These are phyloP conservation scores for Oplegnathus fasciatus DNA, from an alignment of 2,113 vertebrate species.

Conservation along the genomic window DNA sequence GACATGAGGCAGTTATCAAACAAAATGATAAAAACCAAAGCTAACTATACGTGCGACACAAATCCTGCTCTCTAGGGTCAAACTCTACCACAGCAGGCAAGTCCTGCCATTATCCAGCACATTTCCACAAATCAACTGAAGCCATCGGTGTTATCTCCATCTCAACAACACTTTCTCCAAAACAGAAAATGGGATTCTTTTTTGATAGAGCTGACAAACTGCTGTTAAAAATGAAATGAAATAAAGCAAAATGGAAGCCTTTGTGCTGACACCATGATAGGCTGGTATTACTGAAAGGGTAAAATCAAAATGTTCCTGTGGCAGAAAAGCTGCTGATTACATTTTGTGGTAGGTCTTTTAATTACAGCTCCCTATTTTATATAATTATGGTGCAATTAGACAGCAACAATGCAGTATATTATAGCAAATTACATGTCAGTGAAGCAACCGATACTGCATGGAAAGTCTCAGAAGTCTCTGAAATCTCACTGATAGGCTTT, in stretches of 20 bases:
- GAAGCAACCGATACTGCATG: background rate
- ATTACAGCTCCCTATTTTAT: conserved; percentile 42
- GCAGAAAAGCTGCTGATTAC: conserved; percentile 43
- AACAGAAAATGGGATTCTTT: background rate
- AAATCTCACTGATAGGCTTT: background rate
- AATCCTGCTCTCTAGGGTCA: background rate
- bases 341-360: conserved; percentile 42
- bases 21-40: no score
- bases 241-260: conserved; percentile 9
- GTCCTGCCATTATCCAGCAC: background rate
- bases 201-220: background rate
- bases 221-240: conserved; percentile 23
- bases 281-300: conserved; percentile 27
- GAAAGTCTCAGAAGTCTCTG: background rate
- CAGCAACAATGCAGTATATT: conserved; percentile 41
- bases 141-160: background rate
- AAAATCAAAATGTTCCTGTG: conserved; percentile 31
- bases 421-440: conserved; percentile 38
- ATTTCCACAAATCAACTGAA: background rate
- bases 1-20: no score
- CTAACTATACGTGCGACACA: no score
- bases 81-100: no score
- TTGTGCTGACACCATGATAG: background rate
- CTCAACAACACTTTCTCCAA: background rate
- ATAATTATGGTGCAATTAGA: conserved; percentile 43